Percentiles rank a stretch among this genome's conserved stretches.
Evolutionary conservation across 2,888 invertebrate species (phyloP).

Genomic region (Eupithecia pulchellata): DNA sequence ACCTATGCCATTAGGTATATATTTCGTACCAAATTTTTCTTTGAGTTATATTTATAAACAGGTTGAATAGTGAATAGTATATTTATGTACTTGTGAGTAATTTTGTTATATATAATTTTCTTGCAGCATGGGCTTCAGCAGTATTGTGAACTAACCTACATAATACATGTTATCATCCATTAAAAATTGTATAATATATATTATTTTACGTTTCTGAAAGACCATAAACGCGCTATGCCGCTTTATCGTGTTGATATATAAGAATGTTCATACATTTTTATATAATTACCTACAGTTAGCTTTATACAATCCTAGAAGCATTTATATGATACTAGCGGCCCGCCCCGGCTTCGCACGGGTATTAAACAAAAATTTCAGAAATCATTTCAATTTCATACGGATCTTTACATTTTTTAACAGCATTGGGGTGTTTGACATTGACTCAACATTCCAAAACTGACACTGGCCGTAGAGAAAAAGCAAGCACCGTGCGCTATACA

Average conservation of each 20-base stretch:
- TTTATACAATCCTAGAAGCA: slow-evolving; percentile 16
- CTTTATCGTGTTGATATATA: slow-evolving; percentile 28
- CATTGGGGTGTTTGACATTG: no score
- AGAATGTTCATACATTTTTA: neutral
- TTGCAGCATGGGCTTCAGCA: slow-evolving; percentile 70
- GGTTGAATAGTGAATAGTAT: slow-evolving; percentile 10
- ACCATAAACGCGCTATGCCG: slow-evolving; percentile 40
- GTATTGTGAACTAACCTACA: slow-evolving; percentile 53
- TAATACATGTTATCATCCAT: slow-evolving; percentile 38
- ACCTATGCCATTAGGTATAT: slow-evolving; percentile 1
- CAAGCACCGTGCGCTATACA: no score
- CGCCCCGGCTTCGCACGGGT: no score
- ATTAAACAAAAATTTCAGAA: no score
- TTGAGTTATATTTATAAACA: neutral
- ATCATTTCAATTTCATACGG: no score
- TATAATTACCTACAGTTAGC: slow-evolving; percentile 15
- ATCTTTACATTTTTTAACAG: no score
- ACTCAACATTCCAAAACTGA: no score
- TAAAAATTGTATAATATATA: slow-evolving; percentile 24
- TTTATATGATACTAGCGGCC: no score
- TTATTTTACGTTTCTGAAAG: slow-evolving; percentile 35
- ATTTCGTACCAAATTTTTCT: neutral
- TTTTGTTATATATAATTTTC: slow-evolving; percentile 46
- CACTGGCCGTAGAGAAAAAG: no score
- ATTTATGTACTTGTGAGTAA: slow-evolving; percentile 26